These are phyloP conservation scores for Rhodinocichla rosea DNA, from an alignment of 2,113 vertebrate genomes.

Conservation along the genomic window DNA sequence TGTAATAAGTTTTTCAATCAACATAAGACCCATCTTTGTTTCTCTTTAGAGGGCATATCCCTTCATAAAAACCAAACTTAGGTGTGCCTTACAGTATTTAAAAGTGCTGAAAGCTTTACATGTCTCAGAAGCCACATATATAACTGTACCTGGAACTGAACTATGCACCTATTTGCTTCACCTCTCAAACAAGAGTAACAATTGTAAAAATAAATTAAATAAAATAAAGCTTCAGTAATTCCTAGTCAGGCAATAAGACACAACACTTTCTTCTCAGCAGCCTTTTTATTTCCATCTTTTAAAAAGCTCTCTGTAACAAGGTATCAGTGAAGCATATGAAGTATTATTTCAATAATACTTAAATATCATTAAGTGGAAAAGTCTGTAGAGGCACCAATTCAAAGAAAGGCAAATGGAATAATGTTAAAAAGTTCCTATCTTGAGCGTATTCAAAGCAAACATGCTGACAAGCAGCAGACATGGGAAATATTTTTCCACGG, in stretches of 20 bases:
- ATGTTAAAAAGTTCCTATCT: background rate
- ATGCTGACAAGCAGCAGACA: background rate
- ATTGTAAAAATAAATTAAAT: background rate
- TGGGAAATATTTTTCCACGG: background rate
- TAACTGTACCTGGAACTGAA: background rate
- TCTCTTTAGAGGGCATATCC: background rate
- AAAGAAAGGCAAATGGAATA: background rate
- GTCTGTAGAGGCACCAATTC: fast-evolving
- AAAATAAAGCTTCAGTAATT: background rate
- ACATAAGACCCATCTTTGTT: background rate
- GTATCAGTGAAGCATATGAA: background rate
- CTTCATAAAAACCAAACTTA: background rate
- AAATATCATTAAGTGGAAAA: background rate
- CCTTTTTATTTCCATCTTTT: background rate
- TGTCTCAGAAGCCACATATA: background rate
- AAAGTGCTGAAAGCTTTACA: background rate
- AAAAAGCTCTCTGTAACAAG: background rate
- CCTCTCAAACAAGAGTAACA: background rate
- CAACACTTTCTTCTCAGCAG: background rate
- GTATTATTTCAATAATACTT: background rate
- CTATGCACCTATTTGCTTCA: background rate
- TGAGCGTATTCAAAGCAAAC: background rate
- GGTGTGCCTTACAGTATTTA: background rate
- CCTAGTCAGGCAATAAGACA: background rate
- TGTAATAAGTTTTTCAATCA: background rate